Base-by-base conservation (phyloP, 1,140 invertebrate genomes). In the Formica selysi region DNA sequence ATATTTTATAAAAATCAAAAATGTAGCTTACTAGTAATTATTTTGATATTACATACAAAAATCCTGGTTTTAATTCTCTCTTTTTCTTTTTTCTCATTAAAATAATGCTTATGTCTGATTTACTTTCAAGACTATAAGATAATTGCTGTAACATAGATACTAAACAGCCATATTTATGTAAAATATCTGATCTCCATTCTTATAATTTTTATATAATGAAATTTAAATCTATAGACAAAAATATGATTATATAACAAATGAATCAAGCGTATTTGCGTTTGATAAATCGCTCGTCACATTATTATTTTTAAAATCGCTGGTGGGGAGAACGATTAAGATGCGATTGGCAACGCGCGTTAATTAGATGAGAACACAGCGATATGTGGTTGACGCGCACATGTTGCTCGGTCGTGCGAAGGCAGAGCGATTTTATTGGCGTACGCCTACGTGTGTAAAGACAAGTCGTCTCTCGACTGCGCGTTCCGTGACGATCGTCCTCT, bases 261-360 rank as follows among this genome's bases (percentile, higher is more conserved):
- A 79, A 38, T 26, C 32, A 22, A 78, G n/a, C n/a, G 22, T 36
- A 36, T 65, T 57, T 22, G 6, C 38, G 26, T 13, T 29, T 74
- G 54, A 54, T 48, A 83, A 61, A 26, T 48, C n/a, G 79, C n/a
- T 8, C n/a, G 48, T 51, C 16, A 51, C 44, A 22, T 70, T n/a
- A 57, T 80, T 80, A 80, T 26, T 57, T 26, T 57, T 22, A 44
- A 22, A 16, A 19, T 71, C 65, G 64, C 22, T 32, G 78, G 29
- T 38, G 68, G 78, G 29, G 2, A 8, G 19, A 26, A 59, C n/a
- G 87, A 91, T 91, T 90, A 91, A 91, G 90, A 62, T 48, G 81
- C 76, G 87, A 90, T 91, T 88, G 26, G 54, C 44, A 59, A 64
- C 68, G 62, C 68, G 64, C 54, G 81, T 87, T 91, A 91, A 91